These are phyloP conservation scores for Bemisia tabaci DNA, from an alignment of 1,140 invertebrate species.

Conservation along the genomic window DNA sequence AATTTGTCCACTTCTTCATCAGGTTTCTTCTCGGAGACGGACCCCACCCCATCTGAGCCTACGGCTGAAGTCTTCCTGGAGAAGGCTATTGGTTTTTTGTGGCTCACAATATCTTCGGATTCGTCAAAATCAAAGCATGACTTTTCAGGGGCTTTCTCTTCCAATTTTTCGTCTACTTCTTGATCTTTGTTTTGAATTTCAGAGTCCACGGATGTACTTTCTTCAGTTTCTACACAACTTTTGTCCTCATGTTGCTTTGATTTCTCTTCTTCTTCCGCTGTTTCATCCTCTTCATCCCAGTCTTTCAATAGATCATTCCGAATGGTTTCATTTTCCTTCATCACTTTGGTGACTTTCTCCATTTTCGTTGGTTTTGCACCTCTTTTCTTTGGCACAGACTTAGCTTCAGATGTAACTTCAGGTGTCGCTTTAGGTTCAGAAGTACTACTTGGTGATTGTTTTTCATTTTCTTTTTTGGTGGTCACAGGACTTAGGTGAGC, in stretches of 20 bases:
- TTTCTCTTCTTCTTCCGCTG: slow-evolving; percentile 8
- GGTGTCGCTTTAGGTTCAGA: background rate
- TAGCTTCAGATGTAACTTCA: background rate
- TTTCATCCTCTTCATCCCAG: slow-evolving; percentile 17
- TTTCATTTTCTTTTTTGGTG: background rate
- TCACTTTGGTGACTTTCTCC: slow-evolving; percentile 9
- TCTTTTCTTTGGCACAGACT: background rate
- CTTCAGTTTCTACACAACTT: background rate
- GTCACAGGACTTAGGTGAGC: background rate
- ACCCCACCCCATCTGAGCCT: background rate
- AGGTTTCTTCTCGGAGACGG: background rate
- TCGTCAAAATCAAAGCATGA: slow-evolving; percentile 40
- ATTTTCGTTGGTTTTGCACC: slow-evolving; percentile 3
- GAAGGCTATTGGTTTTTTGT: background rate
- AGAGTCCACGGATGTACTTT: background rate
- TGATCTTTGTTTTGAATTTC: slow-evolving; percentile 1
- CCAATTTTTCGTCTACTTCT: slow-evolving; percentile 4
- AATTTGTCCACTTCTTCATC: slow-evolving; percentile 8
- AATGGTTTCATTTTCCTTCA: slow-evolving; percentile 14
- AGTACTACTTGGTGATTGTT: background rate
- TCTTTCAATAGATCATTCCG: slow-evolving; percentile 15
- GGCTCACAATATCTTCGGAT: slow-evolving; percentile 30
- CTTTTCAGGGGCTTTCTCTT: slow-evolving; percentile 21
- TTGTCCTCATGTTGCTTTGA: slow-evolving; percentile 4
- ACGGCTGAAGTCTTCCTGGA: background rate